Percentiles rank a stretch among this genome's conserved stretches.
phyloP scores from a whole-genome alignment of 2,113 vertebrate species.

The Charadrius vociferus region DNA sequence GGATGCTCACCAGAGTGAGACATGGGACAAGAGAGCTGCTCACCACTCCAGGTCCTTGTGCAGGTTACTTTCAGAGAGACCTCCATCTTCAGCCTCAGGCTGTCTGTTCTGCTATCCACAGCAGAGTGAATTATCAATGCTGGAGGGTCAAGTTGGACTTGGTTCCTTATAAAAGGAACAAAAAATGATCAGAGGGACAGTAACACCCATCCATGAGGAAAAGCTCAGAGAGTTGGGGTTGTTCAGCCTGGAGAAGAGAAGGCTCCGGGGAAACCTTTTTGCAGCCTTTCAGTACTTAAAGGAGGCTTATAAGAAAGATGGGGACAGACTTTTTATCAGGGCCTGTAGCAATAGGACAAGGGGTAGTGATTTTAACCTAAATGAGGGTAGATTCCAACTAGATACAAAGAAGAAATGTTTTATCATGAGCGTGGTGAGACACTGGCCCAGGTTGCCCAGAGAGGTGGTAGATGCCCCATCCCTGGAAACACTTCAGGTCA shows the following conservation, averaged over 20 bases:
- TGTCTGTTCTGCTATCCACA: not conserved
- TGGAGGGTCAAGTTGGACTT: not conserved
- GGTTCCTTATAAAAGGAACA: not conserved
- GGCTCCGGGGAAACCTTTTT: accelerated
- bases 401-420: accelerated
- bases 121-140: not conserved
- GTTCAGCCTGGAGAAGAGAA: not conserved
- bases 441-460: not conserved
- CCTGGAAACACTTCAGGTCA: too few species aligned
- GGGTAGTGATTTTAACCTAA: not conserved
- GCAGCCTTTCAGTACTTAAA: not conserved
- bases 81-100: not conserved
- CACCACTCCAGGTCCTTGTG: not conserved
- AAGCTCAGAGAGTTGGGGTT: not conserved
- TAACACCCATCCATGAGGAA: not conserved
- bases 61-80: not conserved
- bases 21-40: not conserved
- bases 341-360: accelerated
- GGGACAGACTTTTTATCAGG: not conserved
- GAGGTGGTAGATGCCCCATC: too few species aligned
- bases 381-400: too few species aligned
- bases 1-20: not conserved
- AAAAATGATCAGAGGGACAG: not conserved
- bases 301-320: not conserved
- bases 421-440: not conserved